Base-by-base conservation (phyloP, 2,797 vertebrate genomes). In the Scarus forsteni region DNA sequence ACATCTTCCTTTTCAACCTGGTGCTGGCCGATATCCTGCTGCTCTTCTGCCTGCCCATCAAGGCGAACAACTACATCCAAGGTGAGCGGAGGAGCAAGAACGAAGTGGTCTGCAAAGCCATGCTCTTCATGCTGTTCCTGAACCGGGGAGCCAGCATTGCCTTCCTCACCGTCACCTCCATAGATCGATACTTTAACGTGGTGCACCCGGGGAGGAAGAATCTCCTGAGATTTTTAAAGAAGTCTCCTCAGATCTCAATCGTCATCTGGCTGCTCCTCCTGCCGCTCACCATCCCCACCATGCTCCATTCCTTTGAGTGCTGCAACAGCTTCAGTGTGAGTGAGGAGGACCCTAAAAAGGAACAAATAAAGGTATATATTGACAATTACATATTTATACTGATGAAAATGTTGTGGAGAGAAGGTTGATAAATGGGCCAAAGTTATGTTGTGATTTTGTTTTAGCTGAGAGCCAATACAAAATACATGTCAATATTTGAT, bases 1-100 rank as follows among this genome's bases (percentile, higher is more conserved):
- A 89, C 0, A 15, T 91, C 52, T 94, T 92, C 52, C 93, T 95
- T 11, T 90, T 95, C 85, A 92, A 93, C 86, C 83, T 95, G 71
- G 91, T 91, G 51, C 1, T 93, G 6, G 75, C 94, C 0, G 93
- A 94, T 63, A 90, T 92, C 10, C 90, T 95, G 19, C 79, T 94
- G 73, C 88, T 92, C 0, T 49, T 90, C 79, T 94, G 90, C 45
- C 64, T 95, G 87, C 92, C 92, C 0, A 87, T 95, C 50, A 92
- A 91, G 13, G 85, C 91, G 0, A 11, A 86, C 62, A 86, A 86
- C 85, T 92, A 70, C 75, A 85, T 92, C 51, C 3, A 7, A 0
- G 89, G 77, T 1, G 67, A 85, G 46, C 54, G 83, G 53, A 69
- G 90, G 40, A 81, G 66, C 8, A 0, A 5, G 0, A 45, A 90